Conservation (phyloP, 2,888 invertebrate species). For the Alentia gelatinosa region DNA sequence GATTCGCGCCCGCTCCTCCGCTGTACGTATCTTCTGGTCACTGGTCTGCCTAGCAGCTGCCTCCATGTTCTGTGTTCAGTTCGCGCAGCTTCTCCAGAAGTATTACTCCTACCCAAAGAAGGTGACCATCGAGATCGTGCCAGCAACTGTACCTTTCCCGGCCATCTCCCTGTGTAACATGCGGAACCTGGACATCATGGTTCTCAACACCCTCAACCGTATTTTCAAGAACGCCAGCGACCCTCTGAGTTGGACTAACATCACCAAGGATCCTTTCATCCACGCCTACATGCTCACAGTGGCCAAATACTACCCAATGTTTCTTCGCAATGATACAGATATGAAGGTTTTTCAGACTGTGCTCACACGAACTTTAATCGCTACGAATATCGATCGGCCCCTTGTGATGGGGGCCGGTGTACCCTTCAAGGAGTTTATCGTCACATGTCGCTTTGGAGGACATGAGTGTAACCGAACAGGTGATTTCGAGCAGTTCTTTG, state of each 20-base stretch:
- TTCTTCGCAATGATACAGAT: constrained; percentile 13
- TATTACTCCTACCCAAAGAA: constrained; percentile 62
- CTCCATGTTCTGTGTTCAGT: constrained; percentile 59
- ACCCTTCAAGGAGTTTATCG: constrained; percentile 60
- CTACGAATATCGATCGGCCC: constrained; percentile 57
- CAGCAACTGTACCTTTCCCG: constrained; percentile 58
- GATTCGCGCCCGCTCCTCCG: constrained; percentile 44
- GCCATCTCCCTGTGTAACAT: constrained; percentile 61
- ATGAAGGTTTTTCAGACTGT: constrained; percentile 54
- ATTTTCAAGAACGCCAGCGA: constrained; percentile 55
- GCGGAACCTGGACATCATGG: constrained; percentile 59
- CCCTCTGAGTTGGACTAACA: constrained; percentile 56
- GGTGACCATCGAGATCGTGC: constrained; percentile 61
- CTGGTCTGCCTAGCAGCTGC: constrained; percentile 55
- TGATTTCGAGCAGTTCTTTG: constrained; percentile 60
- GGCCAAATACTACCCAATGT: constrained; percentile 59
- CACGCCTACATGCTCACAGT: constrained; percentile 58
- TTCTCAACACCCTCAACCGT: constrained; percentile 58
- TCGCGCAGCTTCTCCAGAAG: constrained; percentile 57
- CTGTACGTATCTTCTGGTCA: constrained; percentile 57
- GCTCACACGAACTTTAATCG: constrained; percentile 57
- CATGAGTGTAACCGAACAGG: constrained; percentile 52
- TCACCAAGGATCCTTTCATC: constrained; percentile 58
- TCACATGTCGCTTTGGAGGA: constrained; percentile 60
- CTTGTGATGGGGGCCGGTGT: constrained; percentile 56